These are phyloP conservation scores for Melozone crissalis DNA, from an alignment of 2,113 vertebrate species.

Conservation along the genomic window DNA sequence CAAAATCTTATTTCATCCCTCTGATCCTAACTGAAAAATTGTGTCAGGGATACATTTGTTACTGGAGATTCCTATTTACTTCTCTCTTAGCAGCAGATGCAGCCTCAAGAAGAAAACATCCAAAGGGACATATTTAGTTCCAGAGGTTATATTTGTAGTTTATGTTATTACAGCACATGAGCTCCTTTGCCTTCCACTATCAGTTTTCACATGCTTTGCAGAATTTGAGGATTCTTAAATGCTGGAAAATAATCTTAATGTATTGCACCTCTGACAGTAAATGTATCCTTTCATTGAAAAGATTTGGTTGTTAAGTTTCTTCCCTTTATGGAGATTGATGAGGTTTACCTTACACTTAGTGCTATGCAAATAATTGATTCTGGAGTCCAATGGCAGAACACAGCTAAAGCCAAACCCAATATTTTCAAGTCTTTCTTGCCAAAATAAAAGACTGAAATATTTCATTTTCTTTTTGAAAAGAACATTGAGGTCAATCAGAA, in stretches of 20 bases:
- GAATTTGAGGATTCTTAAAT: slow-evolving; percentile 10
- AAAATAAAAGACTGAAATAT: neutral
- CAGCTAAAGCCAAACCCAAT: slow-evolving; percentile 13
- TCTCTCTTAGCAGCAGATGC: neutral
- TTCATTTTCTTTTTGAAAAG: neutral
- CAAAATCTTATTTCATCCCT: neutral
- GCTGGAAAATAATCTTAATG: neutral
- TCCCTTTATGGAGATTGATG: neutral
- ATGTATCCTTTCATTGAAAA: neutral
- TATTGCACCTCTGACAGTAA: neutral
- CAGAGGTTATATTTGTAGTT: slow-evolving; percentile 28
- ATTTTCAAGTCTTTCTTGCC: neutral
- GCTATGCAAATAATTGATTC: slow-evolving; percentile 32
- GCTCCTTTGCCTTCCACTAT: neutral
- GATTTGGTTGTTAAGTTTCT: neutral
- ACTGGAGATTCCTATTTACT: neutral
- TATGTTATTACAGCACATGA: neutral
- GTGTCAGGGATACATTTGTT: neutral
- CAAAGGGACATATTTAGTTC: neutral
- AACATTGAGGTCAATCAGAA: neutral
- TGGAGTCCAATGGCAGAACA: neutral
- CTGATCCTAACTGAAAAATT: neutral
- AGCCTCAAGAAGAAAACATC: neutral
- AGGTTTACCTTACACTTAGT: slow-evolving; percentile 19
- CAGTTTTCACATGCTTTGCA: slow-evolving; percentile 3